Conservation (phyloP, 2,797 vertebrate genomes). For the Anas acuta region DNA sequence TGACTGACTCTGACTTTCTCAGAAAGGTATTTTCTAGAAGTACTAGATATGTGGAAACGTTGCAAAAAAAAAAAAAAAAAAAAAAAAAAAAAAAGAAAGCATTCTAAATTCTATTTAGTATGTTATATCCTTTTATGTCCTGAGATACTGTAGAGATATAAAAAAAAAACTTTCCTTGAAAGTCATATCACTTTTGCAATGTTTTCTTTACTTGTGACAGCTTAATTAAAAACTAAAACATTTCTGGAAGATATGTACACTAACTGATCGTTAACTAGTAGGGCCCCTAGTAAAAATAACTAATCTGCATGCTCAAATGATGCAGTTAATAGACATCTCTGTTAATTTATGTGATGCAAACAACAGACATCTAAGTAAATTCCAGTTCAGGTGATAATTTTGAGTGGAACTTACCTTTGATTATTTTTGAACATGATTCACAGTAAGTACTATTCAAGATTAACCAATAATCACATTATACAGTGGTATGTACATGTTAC, state of each 20-base stretch:
- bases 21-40: slow-evolving; percentile 8
- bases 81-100: neutral
- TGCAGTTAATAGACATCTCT: neutral
- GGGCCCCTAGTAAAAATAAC: neutral
- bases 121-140: neutral
- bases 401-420: neutral
- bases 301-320: neutral
- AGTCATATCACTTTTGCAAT: neutral
- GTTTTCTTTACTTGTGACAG: neutral
- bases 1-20: slow-evolving; percentile 23
- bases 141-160: neutral
- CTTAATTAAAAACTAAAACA: neutral
- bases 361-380: neutral
- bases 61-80: neutral
- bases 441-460: neutral
- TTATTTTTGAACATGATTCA: neutral
- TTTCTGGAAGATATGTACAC: neutral
- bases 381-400: neutral
- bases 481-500: neutral
- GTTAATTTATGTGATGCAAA: neutral
- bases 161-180: neutral
- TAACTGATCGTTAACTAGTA: neutral
- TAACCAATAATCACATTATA: neutral
- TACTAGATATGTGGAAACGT: neutral
- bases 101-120: neutral